Base-by-base conservation (phyloP, 2,797 vertebrate genomes). In the Sebastolobus alascanus region DNA sequence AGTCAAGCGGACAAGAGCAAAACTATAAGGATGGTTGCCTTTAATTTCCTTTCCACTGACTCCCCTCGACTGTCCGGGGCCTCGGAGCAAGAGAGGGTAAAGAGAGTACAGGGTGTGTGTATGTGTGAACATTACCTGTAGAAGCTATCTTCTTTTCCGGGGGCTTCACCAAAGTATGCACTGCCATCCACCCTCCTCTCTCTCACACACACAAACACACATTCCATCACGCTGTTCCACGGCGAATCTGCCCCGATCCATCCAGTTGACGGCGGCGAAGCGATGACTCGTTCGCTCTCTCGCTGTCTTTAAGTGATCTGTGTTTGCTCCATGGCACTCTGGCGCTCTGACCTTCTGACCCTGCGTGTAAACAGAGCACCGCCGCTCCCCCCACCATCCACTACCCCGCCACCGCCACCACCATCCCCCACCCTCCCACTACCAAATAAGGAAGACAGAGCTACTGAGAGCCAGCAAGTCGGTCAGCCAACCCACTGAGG, bases 1-100 rank as follows among this genome's bases (percentile, higher is more conserved):
- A 93, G 87, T 90, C 89, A 91, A 93, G 92, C 91, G 81, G 90
- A 90, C 90, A 92, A 92, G 91, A 93, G 91, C 74, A 93, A 92
- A 92, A 93, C 90, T 94, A 89, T 87, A 89, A 92, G 92, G 90
- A 87, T 89, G 89, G 91, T 90, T 92, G 92, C 87, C 89, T 93
- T 93, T 93, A 92, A 94, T 94, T 94, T 93, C 88, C 88, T 92
- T 91, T 89, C 87, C 85, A 89, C 88, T 74, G 80, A 80, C 89
- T 93, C 84, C 81, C 77, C 79, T 92, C 90, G 68, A 90, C 87
- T 87, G 87, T 87, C 87, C 11, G 22, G 73, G 56, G 76, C 83
- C 84, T 82, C 35, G 70, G 82, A 92, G 90, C 80, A 65, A 50
- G 65, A 81, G 73, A 75, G 70, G 74, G 61, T 59, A 80, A 83